Evolutionary conservation across 2,797 vertebrate species (phyloP), one percentile per base, ranked within the genome.

Genomic region (Micropoecilia bifurca): DNA sequence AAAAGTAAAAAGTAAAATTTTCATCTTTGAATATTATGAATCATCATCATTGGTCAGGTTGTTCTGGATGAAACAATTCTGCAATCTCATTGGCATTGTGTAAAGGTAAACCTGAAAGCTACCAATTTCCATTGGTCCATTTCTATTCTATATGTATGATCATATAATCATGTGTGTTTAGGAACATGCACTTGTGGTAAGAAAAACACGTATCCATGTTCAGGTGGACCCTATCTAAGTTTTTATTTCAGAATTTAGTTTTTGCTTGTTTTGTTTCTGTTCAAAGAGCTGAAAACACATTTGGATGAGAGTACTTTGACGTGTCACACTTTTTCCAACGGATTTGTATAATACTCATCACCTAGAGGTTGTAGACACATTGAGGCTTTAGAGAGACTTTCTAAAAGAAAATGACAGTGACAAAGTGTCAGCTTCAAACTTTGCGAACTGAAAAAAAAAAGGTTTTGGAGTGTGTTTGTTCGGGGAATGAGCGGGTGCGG

Each of bases 371-470:
- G 80, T 33, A 74, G 63, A 82, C 76, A 85, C 47, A 74, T 28
- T 73, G 47, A 72, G 68, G 61, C 72, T 78, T 81, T 28, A 39
- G 53, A 88, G 71, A 53, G 71, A 81, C 78, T n/a, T 61, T 79
- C 83, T 85, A 66, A 78, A 80, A 88, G 76, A 71, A 87, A 87
- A 74, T 85, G 83, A 84, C 75, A 76, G 72, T 68, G 76, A 89
- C 76, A 90, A 83, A 83, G 81, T 87, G 61, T 75, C 74, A 86
- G 72, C 61, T 83, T 80, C 72, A 80, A 83, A 71, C 53, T 85
- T 83, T 81, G 50, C 71, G 63, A 80, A 82, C 80, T 55, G 69
- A 28, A 39, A 57, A 53, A 53, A 50, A 50, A 28, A 80, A 77
- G 66, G 48, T 75, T 18, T 48, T 36, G 16, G 36, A 76, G 28